Base-by-base conservation (phyloP, 2,113 vertebrate species). In the Marmota monax region DNA sequence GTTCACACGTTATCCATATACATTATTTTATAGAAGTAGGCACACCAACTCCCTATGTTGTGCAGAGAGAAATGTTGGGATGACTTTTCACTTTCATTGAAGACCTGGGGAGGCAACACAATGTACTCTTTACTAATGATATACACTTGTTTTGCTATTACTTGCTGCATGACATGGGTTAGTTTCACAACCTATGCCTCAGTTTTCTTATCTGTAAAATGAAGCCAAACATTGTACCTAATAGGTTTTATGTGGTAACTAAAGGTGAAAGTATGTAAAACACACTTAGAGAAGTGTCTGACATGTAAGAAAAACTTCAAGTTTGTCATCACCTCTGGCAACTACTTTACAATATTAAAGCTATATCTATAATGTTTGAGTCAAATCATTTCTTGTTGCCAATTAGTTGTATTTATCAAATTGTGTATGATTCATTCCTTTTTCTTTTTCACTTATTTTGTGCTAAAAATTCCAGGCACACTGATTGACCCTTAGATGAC, bases 171-270 rank as follows among this genome's bases (percentile, higher is more conserved):
- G 45, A 87, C 20, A 3, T 74, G 7, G 18, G 4, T 18, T 87
- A 73, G 32, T 79, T 42, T 93, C 22, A 86, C 14, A 90, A 83
- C 1, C 5, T 82, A 53, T 20, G 7, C 39, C n/a, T 89, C 23
- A 53, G 17, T 53, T 76, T 56, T 34, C 34, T 84, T n/a, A 53
- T 86, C 77, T 92, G 29, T 82, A 85, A 93, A 96, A 90, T 56
- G 12, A 16, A 10, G 0, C n/a, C 16, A 79, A 83, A 69, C 51
- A 74, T 25, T 78, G 29, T 17, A 79, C 39, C 11, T 74, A 45
- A 70, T 53, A 83, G 27, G 27, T 73, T 45, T 89, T 37, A 37
- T 51, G 45, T 67, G 18, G 88, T 12, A 16, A 82, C 77, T 80
- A 89, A 77, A 80, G 27, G 7, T 18, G 5, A 65, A 92, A 67